phyloP scores from a whole-genome alignment of 2,797 vertebrate genomes.

The Toxotes lorentzi region DNA sequence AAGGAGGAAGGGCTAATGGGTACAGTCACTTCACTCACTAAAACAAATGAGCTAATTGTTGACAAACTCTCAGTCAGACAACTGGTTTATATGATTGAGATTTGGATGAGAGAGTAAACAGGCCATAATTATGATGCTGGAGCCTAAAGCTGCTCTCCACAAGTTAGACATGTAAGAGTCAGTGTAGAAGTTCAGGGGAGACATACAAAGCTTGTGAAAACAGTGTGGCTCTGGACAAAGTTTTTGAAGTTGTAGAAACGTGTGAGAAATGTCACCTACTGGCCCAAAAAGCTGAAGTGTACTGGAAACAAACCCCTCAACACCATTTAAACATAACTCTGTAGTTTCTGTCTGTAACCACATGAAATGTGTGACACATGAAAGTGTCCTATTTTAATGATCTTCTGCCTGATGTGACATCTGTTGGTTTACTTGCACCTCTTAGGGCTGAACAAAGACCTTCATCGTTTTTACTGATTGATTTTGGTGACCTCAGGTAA shows the following conservation, averaged over 20 bases:
- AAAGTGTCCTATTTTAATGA: not conserved
- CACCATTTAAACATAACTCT: not conserved
- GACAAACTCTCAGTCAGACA: not conserved
- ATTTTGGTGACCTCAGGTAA: not conserved
- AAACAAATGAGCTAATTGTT: constrained; percentile 14
- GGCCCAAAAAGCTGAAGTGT: no score
- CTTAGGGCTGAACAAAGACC: not conserved
- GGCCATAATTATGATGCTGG: not conserved
- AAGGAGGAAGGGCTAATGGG: not conserved
- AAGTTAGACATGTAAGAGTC: no score
- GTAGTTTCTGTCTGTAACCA: not conserved
- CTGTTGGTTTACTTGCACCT: no score
- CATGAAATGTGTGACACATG: no score
- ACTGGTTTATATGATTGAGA: not conserved
- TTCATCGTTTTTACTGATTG: not conserved
- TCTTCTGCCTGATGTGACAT: not conserved
- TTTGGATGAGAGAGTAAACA: not conserved
- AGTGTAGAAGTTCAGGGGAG: no score
- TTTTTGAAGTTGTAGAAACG: no score
- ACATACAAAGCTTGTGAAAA: no score
- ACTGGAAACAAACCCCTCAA: no score
- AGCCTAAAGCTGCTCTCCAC: no score
- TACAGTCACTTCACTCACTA: not conserved
- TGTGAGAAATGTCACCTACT: no score
- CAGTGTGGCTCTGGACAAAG: no score